These are phyloP conservation scores for Pharmacophagus antenor DNA, from an alignment of 2,888 invertebrate species.

Conservation along the genomic window DNA sequence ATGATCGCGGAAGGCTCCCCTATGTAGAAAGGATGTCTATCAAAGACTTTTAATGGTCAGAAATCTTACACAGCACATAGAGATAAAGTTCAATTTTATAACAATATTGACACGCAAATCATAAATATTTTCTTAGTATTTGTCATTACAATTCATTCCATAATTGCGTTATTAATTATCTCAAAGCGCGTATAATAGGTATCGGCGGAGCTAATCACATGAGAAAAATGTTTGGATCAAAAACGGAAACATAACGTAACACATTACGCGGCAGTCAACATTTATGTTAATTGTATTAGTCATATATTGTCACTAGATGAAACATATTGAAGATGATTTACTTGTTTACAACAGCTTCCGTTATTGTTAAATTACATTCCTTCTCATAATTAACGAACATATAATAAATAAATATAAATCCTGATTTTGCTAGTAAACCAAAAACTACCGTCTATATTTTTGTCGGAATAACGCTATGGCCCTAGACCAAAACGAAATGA, in stretches of 20 bases:
- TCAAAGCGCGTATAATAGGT: conserved; percentile 32
- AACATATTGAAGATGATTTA: conserved; percentile 22
- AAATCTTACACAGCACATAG: no score
- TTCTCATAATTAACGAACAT: neutral
- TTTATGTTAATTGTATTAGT: conserved; percentile 23
- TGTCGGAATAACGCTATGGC: no score
- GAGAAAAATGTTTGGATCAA: conserved; percentile 45
- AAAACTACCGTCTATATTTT: no score
- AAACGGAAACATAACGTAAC: conserved; percentile 31
- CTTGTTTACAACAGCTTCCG: conserved; percentile 11
- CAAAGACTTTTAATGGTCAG: no score
- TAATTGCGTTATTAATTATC: conserved; percentile 17
- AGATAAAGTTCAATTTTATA: neutral
- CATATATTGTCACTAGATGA: conserved; percentile 19
- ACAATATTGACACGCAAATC: neutral
- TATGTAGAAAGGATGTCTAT: no score
- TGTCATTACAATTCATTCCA: conserved; percentile 8
- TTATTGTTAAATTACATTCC: neutral
- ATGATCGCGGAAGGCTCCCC: no score
- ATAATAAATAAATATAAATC: no score
- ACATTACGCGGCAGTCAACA: conserved; percentile 7
- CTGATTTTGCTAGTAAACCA: no score
- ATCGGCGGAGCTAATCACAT: conserved; percentile 38
- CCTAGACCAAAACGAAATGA: no score
- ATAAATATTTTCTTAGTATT: conserved; percentile 16